Evolutionary conservation across 2,797 vertebrate species (phyloP), one percentile per base, ranked within the genome.

Genomic region (Sebastes iracundus): DNA sequence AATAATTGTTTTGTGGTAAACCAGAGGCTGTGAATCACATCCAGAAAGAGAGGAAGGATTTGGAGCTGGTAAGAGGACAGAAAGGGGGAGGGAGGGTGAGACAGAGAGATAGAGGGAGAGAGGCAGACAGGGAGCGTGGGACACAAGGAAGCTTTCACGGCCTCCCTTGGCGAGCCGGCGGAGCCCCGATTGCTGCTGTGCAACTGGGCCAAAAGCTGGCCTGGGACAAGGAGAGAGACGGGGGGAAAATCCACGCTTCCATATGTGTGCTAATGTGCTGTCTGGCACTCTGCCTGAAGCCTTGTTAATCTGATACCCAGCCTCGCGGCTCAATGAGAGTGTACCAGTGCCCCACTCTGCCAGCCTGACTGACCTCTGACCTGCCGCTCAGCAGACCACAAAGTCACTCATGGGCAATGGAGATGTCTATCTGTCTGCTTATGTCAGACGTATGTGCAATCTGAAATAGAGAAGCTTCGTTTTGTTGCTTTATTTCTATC

Each of bases 251-350:
- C 91, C 91, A 90, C 79, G 81, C 90, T 87, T 87, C 83, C 85
- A 93, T 91, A 85, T 80, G 92, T 76, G 87, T 85, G 82, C 96
- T 96, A 96, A 96, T 95, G 96, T 82, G 94, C 89, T 82, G 80
- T 77, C 94, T 96, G 96, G 96, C 96, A 89, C 81, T 18, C 55
- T 90, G 96, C 97, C 96, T 93, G 82, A 77, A 83, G 77, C 81
- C 87, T 62, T 58, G 91, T 95, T 94, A 95, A 96, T 93, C 89
- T 93, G 87, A 97, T 93, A 96, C 89, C 90, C 89, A 75, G 63
- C 76, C 85, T 89, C 60, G 22, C 68, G 59, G 59, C 89, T 89
- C 79, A 85, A 87, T 93, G 90, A 91, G 80, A 88, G 75, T 68
- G 79, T 77, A 90, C 81, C 88, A 83, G 62, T 86, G 82, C 69